Conservation (phyloP, 2,113 vertebrate genomes). For the Riparia riparia region DNA sequence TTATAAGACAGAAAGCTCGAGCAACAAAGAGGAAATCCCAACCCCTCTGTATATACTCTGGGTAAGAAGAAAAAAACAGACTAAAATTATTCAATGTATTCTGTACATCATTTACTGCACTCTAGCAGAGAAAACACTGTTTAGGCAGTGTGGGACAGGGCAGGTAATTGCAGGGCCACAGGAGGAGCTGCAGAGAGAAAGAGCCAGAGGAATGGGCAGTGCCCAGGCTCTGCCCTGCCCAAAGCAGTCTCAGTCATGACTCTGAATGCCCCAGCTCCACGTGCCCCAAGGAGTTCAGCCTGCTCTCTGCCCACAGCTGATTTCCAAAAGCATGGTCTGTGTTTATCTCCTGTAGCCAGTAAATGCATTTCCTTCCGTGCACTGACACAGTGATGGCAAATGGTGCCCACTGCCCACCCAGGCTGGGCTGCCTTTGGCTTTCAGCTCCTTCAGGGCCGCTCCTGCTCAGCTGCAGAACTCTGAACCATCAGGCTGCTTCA, state of each 20-base stretch:
- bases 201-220: background rate
- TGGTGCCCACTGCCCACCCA: background rate
- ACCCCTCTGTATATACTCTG: background rate
- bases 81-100: background rate
- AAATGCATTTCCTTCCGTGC: background rate
- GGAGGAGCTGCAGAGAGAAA: background rate
- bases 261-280: background rate
- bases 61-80: background rate
- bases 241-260: background rate
- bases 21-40: background rate
- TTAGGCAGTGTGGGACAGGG: background rate
- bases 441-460: background rate
- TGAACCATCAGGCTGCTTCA: background rate
- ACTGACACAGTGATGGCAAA: background rate
- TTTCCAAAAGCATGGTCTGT: background rate
- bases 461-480: background rate
- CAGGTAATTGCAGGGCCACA: background rate
- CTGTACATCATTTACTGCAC: background rate
- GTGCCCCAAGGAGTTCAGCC: background rate
- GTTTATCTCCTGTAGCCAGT: background rate
- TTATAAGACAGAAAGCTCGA: background rate
- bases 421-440: background rate
- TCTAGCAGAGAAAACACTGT: background rate
- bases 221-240: background rate
- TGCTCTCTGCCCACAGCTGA: background rate